These are phyloP conservation scores for Caenorhabditis sp. DNA, from an alignment of 2,888 invertebrate species.

Conservation along the genomic window DNA sequence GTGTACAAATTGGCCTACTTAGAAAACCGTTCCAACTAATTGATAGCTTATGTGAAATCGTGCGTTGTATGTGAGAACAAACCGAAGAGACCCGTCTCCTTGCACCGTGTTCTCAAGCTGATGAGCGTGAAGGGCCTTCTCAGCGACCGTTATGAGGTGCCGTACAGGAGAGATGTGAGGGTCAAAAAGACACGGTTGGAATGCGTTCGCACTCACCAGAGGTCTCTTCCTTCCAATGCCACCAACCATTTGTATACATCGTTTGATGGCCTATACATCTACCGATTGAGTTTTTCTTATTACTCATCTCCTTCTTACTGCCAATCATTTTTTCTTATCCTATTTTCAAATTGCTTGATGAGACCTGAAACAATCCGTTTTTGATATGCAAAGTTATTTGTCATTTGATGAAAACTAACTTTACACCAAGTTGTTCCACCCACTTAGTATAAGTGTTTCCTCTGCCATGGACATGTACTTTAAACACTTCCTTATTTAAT, in stretches of 20 bases:
- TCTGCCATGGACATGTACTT: conserved; percentile 11
- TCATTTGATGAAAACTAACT: too few species aligned
- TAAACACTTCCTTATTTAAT: neutral
- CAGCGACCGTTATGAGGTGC: conserved; percentile 25
- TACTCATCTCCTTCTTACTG: too few species aligned
- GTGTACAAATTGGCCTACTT: conserved; percentile 25
- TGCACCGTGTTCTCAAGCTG: neutral
- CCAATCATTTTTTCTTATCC: too few species aligned
- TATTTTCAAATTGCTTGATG: too few species aligned
- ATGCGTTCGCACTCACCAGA: conserved; percentile 44
- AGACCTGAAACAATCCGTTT: too few species aligned
- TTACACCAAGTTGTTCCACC: neutral
- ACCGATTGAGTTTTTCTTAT: conserved; percentile 41
- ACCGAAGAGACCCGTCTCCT: neutral
- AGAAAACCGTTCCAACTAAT: conserved; percentile 33
- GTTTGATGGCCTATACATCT: conserved; percentile 60
- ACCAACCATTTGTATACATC: conserved; percentile 55
- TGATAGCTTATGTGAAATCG: conserved; percentile 23
- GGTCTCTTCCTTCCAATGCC: conserved; percentile 17
- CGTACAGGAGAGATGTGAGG: conserved; percentile 2
- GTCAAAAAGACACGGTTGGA: conserved; percentile 49
- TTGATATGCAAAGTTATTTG: too few species aligned
- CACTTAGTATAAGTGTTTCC: neutral
- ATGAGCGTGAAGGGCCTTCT: conserved; percentile 39
- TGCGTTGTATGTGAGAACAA: neutral